Base-by-base conservation (phyloP, 1,140 invertebrate genomes). In the Drosophila suzukii region DNA sequence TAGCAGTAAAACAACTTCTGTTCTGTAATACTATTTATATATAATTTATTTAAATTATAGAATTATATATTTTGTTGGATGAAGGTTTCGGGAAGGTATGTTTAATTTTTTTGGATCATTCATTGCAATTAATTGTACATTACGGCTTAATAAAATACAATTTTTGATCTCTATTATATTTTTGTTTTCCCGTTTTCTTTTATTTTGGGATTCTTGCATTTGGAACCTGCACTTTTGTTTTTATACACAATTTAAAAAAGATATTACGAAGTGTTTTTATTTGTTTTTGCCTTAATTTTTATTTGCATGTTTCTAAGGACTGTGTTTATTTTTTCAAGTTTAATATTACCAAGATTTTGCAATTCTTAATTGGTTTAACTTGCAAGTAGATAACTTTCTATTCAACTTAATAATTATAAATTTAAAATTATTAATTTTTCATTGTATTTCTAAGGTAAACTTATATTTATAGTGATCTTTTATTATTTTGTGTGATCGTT, bases 31-130 rank as follows among this genome's bases (percentile, higher is more conserved):
- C 84, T 89, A 89, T 90, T 81, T 89, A 89, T 89, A 84, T 89
- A 89, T 90, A 90, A 90, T 89, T 89, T 90, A 90, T 89, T 89
- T 89, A 89, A 89, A 90, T 89, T 75, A 72, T 89, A 89, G 84
- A 89, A 89, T 90, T 89, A 89, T 85, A 89, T 89, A 81, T 83
- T 41, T 79, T 73, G 59, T 81, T 67, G 46, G 57, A 74, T 74
- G 65, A 56, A 56, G 67, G 56, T 77, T 39, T 55, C 41, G 73
- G 57, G 72, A 74, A 53, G 68, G 32, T 38, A 59, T 72, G 58
- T 72, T 65, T 55, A 41, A 57, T 63, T 58, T 63, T 51, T 63
- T 56, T 56, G 62, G 57, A 66, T 57, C 58, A 32, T 47, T 77
- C 41, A 51, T 82, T 83, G 44, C 81, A 88, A 83, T 75, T 63